Evolutionary conservation across 2,888 invertebrate genomes (phyloP).

Genomic region (Gandaritis pyraliata): DNA sequence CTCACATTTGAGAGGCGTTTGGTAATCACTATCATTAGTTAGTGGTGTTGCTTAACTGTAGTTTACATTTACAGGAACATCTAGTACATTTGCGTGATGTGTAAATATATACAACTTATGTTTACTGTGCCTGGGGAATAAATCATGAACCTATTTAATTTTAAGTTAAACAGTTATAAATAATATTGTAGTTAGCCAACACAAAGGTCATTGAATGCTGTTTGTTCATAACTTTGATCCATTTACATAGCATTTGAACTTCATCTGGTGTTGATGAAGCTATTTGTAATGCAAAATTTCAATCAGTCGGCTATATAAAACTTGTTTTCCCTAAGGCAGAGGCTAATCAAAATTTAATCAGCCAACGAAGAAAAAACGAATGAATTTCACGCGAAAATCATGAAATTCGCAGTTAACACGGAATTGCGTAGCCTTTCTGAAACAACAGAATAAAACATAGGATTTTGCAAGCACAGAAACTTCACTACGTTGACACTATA

Average conservation of each 20-base stretch:
- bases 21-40: background rate
- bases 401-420: conserved; percentile 21
- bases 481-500: too few relatives aligned
- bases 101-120: too few relatives aligned
- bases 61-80: background rate
- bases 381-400: conserved; percentile 41
- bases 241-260: conserved; percentile 1
- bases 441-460: conserved; percentile 16
- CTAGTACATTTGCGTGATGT: background rate
- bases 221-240: background rate
- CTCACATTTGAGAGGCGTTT: background rate
- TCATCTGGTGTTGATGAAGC: conserved; percentile 4
- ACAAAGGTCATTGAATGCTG: background rate
- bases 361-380: conserved; percentile 40
- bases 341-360: conserved; percentile 45
- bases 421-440: conserved; percentile 34
- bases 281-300: conserved; percentile 31
- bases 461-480: too few relatives aligned
- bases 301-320: conserved; percentile 22
- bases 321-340: conserved; percentile 24
- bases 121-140: too few relatives aligned
- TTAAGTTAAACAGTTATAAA: too few relatives aligned
- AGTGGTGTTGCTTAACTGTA: background rate
- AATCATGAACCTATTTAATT: too few relatives aligned
- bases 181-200: too few relatives aligned